A percentile compares a stretch with the other conserved stretches of the same genome.
Evolutionary conservation across 2,797 vertebrate genomes (phyloP).

Genomic region (Triplophysa yarkandensis): DNA sequence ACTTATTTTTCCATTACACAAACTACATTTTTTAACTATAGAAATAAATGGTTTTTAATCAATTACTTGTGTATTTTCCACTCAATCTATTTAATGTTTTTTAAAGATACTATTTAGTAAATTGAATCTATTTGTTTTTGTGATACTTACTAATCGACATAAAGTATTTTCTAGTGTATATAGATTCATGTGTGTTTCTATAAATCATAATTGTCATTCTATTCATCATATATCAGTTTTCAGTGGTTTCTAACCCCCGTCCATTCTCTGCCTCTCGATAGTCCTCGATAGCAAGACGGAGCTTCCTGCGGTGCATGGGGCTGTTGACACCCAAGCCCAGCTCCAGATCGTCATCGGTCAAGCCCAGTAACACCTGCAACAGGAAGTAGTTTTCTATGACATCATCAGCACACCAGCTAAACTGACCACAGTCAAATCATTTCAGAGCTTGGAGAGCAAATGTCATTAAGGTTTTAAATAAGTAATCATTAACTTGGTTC

Average conservation of each 20-base stretch:
- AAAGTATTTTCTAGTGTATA: no score
- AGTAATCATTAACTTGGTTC: conserved; percentile 17
- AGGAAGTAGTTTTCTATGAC: conserved; percentile 25
- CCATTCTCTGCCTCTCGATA: conserved; percentile 82
- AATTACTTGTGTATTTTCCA: no score
- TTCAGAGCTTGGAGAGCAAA: neutral
- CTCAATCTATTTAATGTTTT: no score
- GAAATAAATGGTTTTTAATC: no score
- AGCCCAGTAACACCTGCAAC: conserved; percentile 80
- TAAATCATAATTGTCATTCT: no score
- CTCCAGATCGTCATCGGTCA: conserved; percentile 85
- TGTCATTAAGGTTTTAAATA: neutral
- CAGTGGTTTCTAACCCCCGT: conserved; percentile 71
- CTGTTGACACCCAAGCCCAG: conserved; percentile 80
- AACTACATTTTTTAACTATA: no score
- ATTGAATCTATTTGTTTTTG: no score
- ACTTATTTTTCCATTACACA: no score
- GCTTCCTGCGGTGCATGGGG: conserved; percentile 82
- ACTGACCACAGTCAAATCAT: neutral
- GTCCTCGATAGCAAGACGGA: conserved; percentile 86
- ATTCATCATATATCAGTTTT: no score
- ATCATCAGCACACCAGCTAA: conserved; percentile 10
- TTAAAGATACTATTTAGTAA: no score
- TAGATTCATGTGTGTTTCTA: no score
- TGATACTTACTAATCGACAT: no score